These are phyloP conservation scores for Amphimedon queenslandica DNA, from an alignment of 37 sponge, comb jelly and placozoan species.

Conservation along the genomic window DNA sequence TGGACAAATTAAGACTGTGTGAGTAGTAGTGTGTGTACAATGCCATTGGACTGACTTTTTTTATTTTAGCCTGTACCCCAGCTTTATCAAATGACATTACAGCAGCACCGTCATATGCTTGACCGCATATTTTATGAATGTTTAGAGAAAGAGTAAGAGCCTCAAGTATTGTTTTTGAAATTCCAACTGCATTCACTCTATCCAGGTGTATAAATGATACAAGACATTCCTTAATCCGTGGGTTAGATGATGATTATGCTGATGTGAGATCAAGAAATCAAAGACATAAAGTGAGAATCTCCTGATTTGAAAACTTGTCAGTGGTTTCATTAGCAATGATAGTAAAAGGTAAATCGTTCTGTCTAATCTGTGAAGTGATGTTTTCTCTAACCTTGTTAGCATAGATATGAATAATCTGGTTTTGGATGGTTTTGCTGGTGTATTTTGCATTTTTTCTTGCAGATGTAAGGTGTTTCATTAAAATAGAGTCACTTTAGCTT, in stretches of 20 bases:
- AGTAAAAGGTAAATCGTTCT: constrained; percentile 30
- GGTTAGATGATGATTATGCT: constrained; percentile 30
- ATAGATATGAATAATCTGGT: constrained; percentile 33
- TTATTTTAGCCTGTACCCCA: constrained; percentile 21
- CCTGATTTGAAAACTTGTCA: constrained; percentile 26
- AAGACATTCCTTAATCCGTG: constrained; percentile 50
- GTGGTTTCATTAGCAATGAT: constrained; percentile 47
- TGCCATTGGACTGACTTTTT: constrained; percentile 22
- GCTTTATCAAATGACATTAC: background rate
- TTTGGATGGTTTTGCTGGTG: constrained; percentile 47
- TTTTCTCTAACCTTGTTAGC: constrained; percentile 30
- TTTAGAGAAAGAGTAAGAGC: background rate
- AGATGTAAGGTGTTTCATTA: background rate
- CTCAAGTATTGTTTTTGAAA: constrained; percentile 14
- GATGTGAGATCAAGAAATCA: constrained; percentile 40
- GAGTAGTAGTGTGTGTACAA: constrained; percentile 15
- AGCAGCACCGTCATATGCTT: constrained; percentile 33
- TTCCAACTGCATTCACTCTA: constrained; percentile 45
- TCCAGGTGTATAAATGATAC: constrained; percentile 34
- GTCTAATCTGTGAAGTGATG: constrained; percentile 13
- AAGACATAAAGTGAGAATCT: constrained; percentile 40
- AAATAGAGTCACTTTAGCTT: background rate
- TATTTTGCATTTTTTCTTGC: background rate
- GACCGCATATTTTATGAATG: constrained; percentile 12
- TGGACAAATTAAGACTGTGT: constrained; percentile 27